Evolutionary conservation across 2,888 invertebrate species (phyloP), one percentile per base, ranked within the genome.

Genomic region (Athalia cordata): DNA sequence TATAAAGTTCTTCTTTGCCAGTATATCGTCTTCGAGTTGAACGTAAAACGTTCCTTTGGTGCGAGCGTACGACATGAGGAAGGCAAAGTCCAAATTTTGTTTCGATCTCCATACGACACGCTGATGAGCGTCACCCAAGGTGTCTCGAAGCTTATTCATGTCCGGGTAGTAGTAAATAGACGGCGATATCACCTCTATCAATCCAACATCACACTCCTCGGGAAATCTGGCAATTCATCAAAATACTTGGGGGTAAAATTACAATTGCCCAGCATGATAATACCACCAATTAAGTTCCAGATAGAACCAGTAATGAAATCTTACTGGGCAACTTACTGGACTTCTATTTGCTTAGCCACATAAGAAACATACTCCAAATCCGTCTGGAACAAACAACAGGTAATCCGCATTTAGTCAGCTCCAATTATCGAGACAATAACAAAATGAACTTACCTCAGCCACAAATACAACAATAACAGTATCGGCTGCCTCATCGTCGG

Each of bases 81-180:
- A 99, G 0, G 97, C 95, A 86, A 96, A 97, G 89, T 99, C 98
- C 78, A 98, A 91, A 89, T 98, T 98, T 89, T 99, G 98, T 86
- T 99, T 99, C 4, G 98, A 96, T 76, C 98, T 92, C 98, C 98
- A 99, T 77, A 94, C 93, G 0, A 96, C 95, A 0, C 98, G 93
- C 86, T 97, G 96, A 80, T 93, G 92, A 0, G 97, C 93, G 90
- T 98, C 98, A 0, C 97, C 97, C 4, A 98, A 91, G 0, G 96
- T 97, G 50, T 94, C 92, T 5, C 94, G 93, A 15, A 98, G 90
- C 68, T 93, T 92, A 72, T 95, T 93, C 80, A 98, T 93, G 88
- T 98, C 94, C 0, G 99, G 98, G 89, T 99, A 99, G 89, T 96
- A 99, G 0, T 95, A 93, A 0, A 94, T 89, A 0, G 96, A 93